These are phyloP conservation scores for Ichneumoninae sp. DNA, from an alignment of 2,888 invertebrate species.

Conservation along the genomic window DNA sequence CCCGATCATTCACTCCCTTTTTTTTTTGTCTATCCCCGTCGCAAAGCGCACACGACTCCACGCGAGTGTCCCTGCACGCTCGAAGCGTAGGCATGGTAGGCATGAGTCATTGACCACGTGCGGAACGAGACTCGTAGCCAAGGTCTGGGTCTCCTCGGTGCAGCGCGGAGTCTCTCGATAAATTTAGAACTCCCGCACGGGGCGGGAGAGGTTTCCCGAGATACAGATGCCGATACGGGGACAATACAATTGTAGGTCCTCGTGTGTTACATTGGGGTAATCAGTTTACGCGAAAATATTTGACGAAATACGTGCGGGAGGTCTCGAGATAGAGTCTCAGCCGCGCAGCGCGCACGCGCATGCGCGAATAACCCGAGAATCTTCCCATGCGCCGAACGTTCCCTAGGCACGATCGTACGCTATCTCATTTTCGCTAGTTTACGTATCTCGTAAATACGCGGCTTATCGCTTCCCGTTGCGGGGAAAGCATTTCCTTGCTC, in stretches of 20 bases:
- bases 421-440: slow-evolving; percentile 60
- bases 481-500: slow-evolving; percentile 17
- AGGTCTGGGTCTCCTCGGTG: slow-evolving; percentile 54
- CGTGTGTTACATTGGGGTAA: not conserved
- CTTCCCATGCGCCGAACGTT: not conserved
- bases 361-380: not conserved
- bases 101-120: slow-evolving; percentile 60
- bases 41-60: not conserved
- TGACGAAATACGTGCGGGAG: not conserved
- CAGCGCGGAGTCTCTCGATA: slow-evolving; percentile 21
- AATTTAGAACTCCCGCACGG: slow-evolving; percentile 24
- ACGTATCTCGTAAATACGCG: slow-evolving; percentile 55
- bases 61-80: not conserved
- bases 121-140: slow-evolving; percentile 37
- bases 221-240: not conserved
- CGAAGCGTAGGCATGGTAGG: slow-evolving; percentile 20
- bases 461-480: slow-evolving; percentile 54
- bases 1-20: slow-evolving; percentile 23
- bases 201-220: not conserved
- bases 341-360: not conserved
- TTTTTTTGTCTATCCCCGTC: not conserved
- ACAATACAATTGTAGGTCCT: not conserved
- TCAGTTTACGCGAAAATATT: slow-evolving; percentile 10
- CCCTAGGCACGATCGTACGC: slow-evolving; percentile 46
- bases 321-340: not conserved